Evolutionary conservation across 30 jellyfish, hydroid and myxozoan genomes (phyloP), one percentile per base, ranked within the genome.

Genomic region (Aurelia coerulea): DNA sequence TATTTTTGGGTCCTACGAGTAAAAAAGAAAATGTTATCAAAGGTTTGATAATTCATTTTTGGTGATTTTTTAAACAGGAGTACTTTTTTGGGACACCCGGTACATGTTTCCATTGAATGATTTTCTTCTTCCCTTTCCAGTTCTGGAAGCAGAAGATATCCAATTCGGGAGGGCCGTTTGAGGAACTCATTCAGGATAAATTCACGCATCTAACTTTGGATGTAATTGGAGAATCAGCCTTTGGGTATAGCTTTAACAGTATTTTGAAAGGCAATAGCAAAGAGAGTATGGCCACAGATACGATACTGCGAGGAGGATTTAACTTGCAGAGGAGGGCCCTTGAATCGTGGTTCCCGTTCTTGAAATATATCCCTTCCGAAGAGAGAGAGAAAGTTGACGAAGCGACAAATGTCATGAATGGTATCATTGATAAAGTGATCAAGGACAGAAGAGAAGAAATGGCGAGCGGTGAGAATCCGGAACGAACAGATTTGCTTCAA

Each of bases 271-370:
- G 69, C 64, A 58, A 50, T 56, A 66, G 64, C 37, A 60, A 65
- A 80, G 90, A 80, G 29, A 80, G 90, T 73, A 33, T 19, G 1
- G 90, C 90, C 17, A 67, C 82, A 0, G 90, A 80, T 54, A 80
- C 54, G 14, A 65, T 80, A 5, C 54, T 80, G 13, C 90, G 74
- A 37, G 73, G 81, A 10, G 35, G 35, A 37, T 66, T 80, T 46
- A 33, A 80, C 50, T 0, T 80, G 49, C 18, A 31, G 23, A 42
- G 82, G 10, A 29, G 82, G 5, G 74, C 77, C 65, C 51, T 80
- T 73, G 90, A 80, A 67, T 3, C 29, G 11, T 41, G 17, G 9
- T 65, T 80, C 63, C 90, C 90, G 5, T 9, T 80, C 52, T 60
- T 80, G 37, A 51, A 66, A 59, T n/a, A 64, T 29, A 4, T 80